These are phyloP conservation scores for Solenodon paradoxus DNA, from an alignment of 2,113 vertebrate species.

Conservation along the genomic window DNA sequence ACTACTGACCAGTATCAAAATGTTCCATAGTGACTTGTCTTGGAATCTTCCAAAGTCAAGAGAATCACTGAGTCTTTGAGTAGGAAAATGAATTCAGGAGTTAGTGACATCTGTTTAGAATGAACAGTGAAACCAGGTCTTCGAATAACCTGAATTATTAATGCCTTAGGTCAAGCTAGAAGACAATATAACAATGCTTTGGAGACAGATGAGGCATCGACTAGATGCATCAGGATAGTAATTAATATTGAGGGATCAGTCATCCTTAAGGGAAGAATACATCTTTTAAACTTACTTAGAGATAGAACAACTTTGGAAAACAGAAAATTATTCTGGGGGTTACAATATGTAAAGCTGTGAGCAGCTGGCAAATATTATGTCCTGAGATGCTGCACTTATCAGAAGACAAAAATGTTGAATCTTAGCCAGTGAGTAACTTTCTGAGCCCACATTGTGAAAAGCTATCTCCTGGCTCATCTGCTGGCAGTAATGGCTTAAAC, in stretches of 20 bases:
- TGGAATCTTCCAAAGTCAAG: background rate
- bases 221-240: background rate
- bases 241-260: background rate
- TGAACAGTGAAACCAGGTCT: slow-evolving; percentile 21
- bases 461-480: background rate
- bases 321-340: background rate
- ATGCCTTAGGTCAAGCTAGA: background rate
- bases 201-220: background rate
- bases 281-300: background rate
- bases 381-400: background rate
- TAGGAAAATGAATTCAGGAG: slow-evolving; percentile 20
- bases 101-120: slow-evolving; percentile 15
- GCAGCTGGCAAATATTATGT: background rate
- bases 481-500: background rate
- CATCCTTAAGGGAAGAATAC: background rate
- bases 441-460: background rate
- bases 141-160: background rate
- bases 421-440: background rate
- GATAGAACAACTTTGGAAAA: background rate
- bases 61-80: background rate
- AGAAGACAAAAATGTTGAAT: background rate
- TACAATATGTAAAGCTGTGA: background rate
- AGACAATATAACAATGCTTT: background rate
- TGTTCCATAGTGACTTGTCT: background rate
- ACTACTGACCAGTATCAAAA: background rate